These are phyloP conservation scores for Lemur catta DNA, from an alignment of 2,797 vertebrate genomes.

Conservation along the genomic window DNA sequence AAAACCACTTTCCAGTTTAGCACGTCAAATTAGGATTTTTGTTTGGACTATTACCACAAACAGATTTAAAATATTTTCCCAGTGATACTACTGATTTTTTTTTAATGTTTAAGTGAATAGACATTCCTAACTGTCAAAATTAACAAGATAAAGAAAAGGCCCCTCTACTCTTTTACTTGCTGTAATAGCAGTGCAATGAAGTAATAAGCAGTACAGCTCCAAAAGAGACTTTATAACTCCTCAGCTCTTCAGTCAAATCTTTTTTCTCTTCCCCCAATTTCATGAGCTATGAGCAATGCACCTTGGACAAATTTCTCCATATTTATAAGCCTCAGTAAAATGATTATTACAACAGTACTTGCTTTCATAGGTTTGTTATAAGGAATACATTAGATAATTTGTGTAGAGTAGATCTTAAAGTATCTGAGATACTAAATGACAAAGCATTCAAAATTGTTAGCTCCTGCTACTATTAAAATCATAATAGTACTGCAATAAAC, in stretches of 20 bases:
- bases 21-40: not conserved
- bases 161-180: not conserved
- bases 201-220: not conserved
- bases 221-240: not conserved
- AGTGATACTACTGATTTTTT: not conserved
- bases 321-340: not conserved
- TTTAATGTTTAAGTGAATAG: not conserved
- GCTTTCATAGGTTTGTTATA: not conserved
- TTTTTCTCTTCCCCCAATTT: not conserved
- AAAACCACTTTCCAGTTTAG: not conserved
- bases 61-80: not conserved
- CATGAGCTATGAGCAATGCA: not conserved
- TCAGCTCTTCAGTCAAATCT: not conserved
- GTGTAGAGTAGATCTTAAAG: not conserved
- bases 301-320: not conserved
- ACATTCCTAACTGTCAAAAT: not conserved
- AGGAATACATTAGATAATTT: not conserved
- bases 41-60: not conserved
- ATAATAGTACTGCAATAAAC: not conserved
- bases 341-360: not conserved
- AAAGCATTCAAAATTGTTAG: not conserved
- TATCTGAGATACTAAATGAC: not conserved
- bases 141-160: not conserved
- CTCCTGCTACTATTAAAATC: not conserved
- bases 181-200: not conserved